Conservation (phyloP, 2,797 vertebrate genomes). For the Eulemur mongoz region DNA sequence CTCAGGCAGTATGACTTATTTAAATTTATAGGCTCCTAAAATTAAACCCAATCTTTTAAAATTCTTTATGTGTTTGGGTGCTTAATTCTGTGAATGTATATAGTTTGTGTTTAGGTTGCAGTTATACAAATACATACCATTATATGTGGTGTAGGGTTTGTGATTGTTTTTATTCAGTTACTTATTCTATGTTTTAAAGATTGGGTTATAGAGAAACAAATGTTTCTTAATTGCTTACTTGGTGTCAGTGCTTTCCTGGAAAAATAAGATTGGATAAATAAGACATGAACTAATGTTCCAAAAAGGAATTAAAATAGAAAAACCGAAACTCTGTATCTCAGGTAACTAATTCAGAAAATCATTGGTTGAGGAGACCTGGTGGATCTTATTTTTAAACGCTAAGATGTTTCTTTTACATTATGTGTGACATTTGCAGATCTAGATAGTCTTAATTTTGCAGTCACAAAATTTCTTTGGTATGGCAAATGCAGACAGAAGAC, state of each 20-base stretch:
- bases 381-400: not conserved
- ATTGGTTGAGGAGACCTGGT: not conserved
- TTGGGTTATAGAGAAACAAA: not conserved
- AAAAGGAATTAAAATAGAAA: not conserved
- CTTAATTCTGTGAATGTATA: not conserved
- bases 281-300: not conserved
- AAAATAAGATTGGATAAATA: not conserved
- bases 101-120: not conserved
- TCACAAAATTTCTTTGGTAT: not conserved
- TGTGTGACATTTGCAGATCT: not conserved
- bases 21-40: not conserved
- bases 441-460: not conserved
- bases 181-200: not conserved
- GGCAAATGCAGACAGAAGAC: constrained; percentile 15
- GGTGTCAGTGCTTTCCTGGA: not conserved
- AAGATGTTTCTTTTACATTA: not conserved
- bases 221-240: not conserved
- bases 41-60: not conserved
- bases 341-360: not conserved
- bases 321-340: not conserved
- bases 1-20: not conserved
- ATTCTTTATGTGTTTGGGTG: not conserved
- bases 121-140: not conserved
- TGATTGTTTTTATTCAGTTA: not conserved
- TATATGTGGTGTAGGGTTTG: not conserved